These are phyloP conservation scores for Polyommatus icarus DNA, from an alignment of 2,888 invertebrate genomes.

Conservation along the genomic window DNA sequence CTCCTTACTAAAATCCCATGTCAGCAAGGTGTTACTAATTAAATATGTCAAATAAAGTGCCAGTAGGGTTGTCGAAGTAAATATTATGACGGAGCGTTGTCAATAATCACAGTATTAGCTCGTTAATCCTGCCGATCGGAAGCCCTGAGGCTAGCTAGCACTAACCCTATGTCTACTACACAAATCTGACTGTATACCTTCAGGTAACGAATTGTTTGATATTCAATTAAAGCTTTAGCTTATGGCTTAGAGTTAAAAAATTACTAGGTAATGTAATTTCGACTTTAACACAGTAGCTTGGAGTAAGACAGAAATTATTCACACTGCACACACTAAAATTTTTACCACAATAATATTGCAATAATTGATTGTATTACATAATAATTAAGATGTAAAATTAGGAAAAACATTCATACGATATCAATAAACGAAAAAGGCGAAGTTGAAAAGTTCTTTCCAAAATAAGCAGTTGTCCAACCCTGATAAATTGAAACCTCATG, in stretches of 20 bases:
- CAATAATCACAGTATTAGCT: background rate
- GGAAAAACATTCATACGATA: too few species aligned
- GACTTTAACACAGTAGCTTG: too few species aligned
- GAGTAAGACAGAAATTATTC: too few species aligned
- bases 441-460: too few species aligned
- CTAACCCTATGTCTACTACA: background rate
- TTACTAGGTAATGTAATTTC: too few species aligned
- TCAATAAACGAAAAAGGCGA: too few species aligned
- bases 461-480: background rate
- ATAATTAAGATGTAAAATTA: too few species aligned
- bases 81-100: conserved; percentile 9
- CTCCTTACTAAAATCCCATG: background rate
- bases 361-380: too few species aligned
- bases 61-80: conserved; percentile 9
- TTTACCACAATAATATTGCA: too few species aligned
- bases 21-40: background rate
- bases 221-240: background rate
- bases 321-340: too few species aligned
- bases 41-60: background rate
- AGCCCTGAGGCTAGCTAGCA: background rate
- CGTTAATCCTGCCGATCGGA: background rate
- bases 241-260: background rate
- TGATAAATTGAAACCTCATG: conserved; percentile 1
- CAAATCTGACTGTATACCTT: conserved; percentile 3
- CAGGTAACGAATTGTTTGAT: background rate